Conservation (phyloP, 2,888 invertebrate species). For the Gastrophysa polygoni region DNA sequence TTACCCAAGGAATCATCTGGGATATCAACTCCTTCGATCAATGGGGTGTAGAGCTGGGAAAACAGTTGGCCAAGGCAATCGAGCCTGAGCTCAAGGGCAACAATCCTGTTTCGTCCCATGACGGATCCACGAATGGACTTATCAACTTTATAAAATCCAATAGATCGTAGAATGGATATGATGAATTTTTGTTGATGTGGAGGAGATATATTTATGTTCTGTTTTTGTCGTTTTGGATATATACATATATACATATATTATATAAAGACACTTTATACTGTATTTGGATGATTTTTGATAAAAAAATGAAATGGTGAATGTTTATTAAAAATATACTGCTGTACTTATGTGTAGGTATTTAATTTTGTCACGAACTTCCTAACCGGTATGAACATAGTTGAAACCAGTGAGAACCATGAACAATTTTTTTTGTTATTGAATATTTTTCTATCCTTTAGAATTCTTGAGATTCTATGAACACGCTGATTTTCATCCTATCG, state of each 20-base stretch:
- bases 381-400: no score
- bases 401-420: no score
- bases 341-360: no score
- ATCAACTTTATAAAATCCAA: constrained; percentile 87
- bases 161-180: constrained; percentile 31
- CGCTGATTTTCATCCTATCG: no score
- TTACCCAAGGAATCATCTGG: constrained; percentile 98
- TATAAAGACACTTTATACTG: no score
- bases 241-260: constrained; percentile 4
- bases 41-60: constrained; percentile 99
- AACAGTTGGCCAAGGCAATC: constrained; percentile 97
- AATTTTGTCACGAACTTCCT: no score
- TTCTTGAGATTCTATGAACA: no score
- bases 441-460: no score
- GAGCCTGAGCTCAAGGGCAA: constrained; percentile 86
- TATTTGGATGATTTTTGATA: constrained; percentile 1
- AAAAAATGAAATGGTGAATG: no score
- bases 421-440: no score
- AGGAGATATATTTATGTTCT: background rate
- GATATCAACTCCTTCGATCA: constrained; percentile 99
- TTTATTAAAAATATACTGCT: no score
- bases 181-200: background rate
- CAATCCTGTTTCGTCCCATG: constrained; percentile 77
- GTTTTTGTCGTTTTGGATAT: constrained; percentile 6
- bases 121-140: constrained; percentile 95